Percentiles rank a stretch among this genome's conserved stretches.
These are phyloP conservation scores for Perizoma affinitatum DNA, from an alignment of 2,888 invertebrate species.

Conservation along the genomic window DNA sequence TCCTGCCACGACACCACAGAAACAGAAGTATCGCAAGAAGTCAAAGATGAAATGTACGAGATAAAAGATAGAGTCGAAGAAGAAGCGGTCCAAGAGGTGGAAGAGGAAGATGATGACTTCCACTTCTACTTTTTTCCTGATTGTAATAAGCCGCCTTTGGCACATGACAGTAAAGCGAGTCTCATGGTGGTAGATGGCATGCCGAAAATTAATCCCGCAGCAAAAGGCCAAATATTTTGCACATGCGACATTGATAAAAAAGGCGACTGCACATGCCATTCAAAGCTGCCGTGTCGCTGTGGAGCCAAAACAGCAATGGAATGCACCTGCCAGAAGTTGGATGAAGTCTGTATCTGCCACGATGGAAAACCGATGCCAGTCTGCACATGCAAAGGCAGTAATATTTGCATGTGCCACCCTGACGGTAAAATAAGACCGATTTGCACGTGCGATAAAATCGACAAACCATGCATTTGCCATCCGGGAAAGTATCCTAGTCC, in stretches of 20 bases:
- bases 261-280: constrained; percentile 62
- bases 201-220: constrained; percentile 62
- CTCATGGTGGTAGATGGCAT: constrained; percentile 65
- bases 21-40: constrained; percentile 48
- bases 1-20: constrained; percentile 59
- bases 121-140: constrained; percentile 78
- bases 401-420: constrained; percentile 64
- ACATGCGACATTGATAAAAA: constrained; percentile 56
- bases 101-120: constrained; percentile 65
- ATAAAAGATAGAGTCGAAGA: constrained; percentile 49
- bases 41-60: constrained; percentile 48
- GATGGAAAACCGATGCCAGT: constrained; percentile 50
- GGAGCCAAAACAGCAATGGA: constrained; percentile 57
- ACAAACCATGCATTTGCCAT: constrained; percentile 70
- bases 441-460: constrained; percentile 62
- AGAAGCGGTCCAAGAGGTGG: constrained; percentile 42
- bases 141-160: constrained; percentile 56
- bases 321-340: constrained; percentile 60
- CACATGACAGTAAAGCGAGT: constrained; percentile 60
- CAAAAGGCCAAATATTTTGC: constrained; percentile 49
- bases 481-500: constrained; percentile 60
- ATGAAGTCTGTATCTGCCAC: constrained; percentile 65
- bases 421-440: constrained; percentile 53
- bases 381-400: constrained; percentile 59
- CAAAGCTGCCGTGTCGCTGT: constrained; percentile 66